Base-by-base conservation (phyloP, 2,888 invertebrate species). In the Mechanitis messenoides region DNA sequence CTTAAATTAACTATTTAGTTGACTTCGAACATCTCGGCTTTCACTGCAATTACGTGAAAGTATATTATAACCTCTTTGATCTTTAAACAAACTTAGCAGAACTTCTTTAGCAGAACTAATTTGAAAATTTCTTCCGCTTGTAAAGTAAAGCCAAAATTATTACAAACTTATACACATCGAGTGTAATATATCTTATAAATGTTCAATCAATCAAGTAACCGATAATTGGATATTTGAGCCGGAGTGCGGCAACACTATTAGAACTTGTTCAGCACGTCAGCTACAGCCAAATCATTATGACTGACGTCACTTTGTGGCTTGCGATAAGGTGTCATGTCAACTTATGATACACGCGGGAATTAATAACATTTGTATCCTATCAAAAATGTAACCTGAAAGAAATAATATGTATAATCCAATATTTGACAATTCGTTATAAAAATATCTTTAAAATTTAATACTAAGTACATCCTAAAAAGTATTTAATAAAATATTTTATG, bases 231-330 rank as follows among this genome's bases (percentile, higher is more conserved):
- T 58, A 58, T 58, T 58, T 31, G 45, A 58, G 42, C 38, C 53
- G 58, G 50, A 38, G 42, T 50, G 53, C 50, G 58, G 58, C 53
- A 58, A 53, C 58, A 58, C 58, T 58, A 58, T 58, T 58, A 58
- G 38, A 58, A 58, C 31, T 58, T 58, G 45, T 28, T 46, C 46
- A 45, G 45, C 33, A 33, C 50, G 58, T 62, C 58, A 55, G 58
- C 56, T 62, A 53, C 62, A 62, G 56, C 62, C 55, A 56, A 53
- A 55, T 56, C 59, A 56, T 59, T 62, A 56, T 54, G 59, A 56
- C 47, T 38, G 38, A 46, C 55, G 53, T 50, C 50, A 56, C 46
- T 62, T 62, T 53, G 56, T 53, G 45, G 59, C 59, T 56, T 38
- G 12, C 45, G n/a, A 20, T 53, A 50, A 31, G 31, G 28, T 50